Conservation (phyloP, 2,113 vertebrate genomes). For the Tinamus guttatus region DNA sequence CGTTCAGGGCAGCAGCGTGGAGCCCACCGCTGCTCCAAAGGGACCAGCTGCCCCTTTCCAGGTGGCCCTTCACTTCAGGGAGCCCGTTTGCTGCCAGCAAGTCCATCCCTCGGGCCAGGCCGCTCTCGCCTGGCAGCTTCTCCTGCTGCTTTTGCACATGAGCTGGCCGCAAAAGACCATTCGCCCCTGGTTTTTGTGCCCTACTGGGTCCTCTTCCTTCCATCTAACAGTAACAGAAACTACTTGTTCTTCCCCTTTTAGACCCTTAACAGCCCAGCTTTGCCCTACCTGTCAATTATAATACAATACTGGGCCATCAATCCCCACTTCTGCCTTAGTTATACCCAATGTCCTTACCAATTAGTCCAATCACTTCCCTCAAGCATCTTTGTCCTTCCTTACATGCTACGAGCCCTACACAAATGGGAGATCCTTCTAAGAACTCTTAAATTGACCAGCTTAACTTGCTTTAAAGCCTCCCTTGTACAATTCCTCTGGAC, state of each 20-base stretch:
- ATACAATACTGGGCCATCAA: background rate
- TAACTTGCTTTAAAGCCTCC: background rate
- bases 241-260: background rate
- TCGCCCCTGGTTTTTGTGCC: accelerated
- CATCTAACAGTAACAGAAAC: background rate
- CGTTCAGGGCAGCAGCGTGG: background rate
- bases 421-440: background rate
- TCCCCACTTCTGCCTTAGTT: background rate
- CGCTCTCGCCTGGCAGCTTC: accelerated
- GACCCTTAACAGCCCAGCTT: background rate
- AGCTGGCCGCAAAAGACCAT: background rate
- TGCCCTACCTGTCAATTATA: background rate
- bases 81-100: background rate
- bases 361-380: background rate
- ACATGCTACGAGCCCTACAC: accelerated
- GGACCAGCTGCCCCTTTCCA: accelerated
- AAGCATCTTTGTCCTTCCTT: background rate
- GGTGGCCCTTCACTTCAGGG: background rate
- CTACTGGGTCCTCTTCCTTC: background rate
- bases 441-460: background rate
- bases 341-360: background rate
- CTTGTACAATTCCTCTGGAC: accelerated
- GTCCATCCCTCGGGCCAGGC: background rate
- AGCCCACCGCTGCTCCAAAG: no score
- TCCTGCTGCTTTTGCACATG: accelerated